Evolutionary conservation across 2,888 invertebrate species (phyloP).

Genomic region (Idaea dimidiata): DNA sequence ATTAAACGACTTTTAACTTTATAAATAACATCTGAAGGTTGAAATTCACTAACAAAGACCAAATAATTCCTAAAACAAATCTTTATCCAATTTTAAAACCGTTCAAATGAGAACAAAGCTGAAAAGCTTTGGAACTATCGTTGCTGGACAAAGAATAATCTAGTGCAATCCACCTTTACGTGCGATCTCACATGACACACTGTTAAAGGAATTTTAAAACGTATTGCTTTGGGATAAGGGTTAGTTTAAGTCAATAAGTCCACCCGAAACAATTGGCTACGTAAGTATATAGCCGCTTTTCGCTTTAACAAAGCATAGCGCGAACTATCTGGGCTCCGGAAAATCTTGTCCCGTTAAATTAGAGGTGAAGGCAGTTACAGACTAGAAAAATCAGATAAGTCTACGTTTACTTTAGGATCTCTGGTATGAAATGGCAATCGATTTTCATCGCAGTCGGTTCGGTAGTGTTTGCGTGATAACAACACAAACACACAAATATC

Average conservation of each 20-base stretch:
- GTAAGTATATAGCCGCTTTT: background rate
- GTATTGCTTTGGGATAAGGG: background rate
- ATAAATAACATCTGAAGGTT: background rate
- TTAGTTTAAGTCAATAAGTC: background rate
- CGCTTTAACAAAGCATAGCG: conserved; percentile 14
- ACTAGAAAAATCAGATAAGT: background rate
- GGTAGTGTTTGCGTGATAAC: no score
- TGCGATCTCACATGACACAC: background rate
- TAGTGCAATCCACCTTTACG: background rate
- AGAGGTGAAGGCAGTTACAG: conserved; percentile 31
- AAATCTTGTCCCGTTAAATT: conserved; percentile 56
- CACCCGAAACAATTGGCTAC: conserved; percentile 1
- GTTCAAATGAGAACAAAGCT: background rate
- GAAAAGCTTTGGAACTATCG: background rate
- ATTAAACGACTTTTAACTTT: background rate
- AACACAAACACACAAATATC: no score
- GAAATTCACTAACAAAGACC: background rate
- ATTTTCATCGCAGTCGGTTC: no score
- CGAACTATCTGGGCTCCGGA: conserved; percentile 35
- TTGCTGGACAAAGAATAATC: background rate
- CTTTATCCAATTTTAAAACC: background rate
- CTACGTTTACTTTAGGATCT: no score
- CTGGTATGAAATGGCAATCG: no score
- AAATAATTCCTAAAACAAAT: background rate
- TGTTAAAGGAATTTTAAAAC: background rate